Evolutionary conservation across 2,797 vertebrate genomes (phyloP).

Genomic region (Channa striata): DNA sequence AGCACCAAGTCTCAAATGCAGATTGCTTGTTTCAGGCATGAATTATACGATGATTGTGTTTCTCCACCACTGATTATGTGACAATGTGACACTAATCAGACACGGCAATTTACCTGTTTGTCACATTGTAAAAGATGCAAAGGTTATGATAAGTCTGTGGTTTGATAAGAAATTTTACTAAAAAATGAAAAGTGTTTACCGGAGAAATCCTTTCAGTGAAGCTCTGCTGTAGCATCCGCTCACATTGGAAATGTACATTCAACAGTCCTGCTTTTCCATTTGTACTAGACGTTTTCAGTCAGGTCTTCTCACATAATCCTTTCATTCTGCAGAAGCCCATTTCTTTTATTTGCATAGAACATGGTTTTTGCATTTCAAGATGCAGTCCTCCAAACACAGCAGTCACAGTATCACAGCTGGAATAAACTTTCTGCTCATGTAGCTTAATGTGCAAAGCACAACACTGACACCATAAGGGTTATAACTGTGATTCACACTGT

Average conservation of each 20-base stretch:
- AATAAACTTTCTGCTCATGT: conserved; percentile 33
- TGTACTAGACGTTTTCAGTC: not conserved
- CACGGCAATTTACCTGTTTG: conserved; percentile 7
- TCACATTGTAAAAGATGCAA: not conserved
- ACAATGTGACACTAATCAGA: conserved; percentile 38
- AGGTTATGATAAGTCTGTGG: not conserved
- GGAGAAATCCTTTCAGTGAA: conserved; percentile 22
- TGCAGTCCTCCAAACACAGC: not conserved
- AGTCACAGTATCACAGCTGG: conserved; percentile 13
- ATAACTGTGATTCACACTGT: conserved; percentile 40
- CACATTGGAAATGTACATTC: conserved; percentile 30
- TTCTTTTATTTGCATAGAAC: not conserved
- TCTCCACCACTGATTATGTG: conserved; percentile 10
- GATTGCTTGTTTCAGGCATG: conserved; percentile 22
- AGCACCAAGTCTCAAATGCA: not conserved
- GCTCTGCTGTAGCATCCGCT: not conserved
- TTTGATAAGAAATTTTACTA: conserved; percentile 10
- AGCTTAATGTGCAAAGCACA: conserved; percentile 24
- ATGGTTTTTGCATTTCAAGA: conserved; percentile 30
- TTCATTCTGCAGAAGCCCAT: conserved; percentile 1
- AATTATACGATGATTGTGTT: conserved; percentile 44
- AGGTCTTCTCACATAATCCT: conserved; percentile 15
- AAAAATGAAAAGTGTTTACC: not conserved
- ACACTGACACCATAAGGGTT: conserved; percentile 1
- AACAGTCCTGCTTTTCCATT: not conserved